phyloP scores from a whole-genome alignment of 1,140 invertebrate species.

The Platyscapa corneri region DNA sequence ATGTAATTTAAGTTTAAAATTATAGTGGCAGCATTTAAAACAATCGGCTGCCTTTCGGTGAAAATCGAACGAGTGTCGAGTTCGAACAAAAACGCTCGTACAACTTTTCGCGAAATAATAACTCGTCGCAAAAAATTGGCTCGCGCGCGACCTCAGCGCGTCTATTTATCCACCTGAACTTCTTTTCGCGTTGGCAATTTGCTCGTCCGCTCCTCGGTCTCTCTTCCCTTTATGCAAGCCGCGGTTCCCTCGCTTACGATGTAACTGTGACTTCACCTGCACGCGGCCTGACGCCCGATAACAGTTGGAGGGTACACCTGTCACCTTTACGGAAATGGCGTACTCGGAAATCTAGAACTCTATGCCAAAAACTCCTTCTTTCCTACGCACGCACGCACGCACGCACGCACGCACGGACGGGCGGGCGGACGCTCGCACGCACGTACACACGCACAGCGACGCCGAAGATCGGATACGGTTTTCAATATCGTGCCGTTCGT shows the following conservation, averaged over 20 bases:
- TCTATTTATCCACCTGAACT: not conserved
- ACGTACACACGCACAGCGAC: not conserved
- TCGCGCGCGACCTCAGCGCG: too few relatives aligned
- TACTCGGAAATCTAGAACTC: not conserved
- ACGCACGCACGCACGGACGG: not conserved
- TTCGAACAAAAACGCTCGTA: not conserved
- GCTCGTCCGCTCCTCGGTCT: not conserved
- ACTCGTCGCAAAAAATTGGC: not conserved
- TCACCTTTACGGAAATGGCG: constrained; percentile 26
- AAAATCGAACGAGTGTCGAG: too few relatives aligned
- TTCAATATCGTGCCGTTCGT: not conserved
- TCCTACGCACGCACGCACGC: not conserved
- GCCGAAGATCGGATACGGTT: not conserved
- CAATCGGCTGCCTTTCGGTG: too few relatives aligned
- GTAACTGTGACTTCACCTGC: constrained; percentile 27
- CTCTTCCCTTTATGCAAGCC: not conserved
- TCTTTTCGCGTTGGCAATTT: not conserved
- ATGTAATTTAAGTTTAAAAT: too few relatives aligned
- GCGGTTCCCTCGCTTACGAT: not conserved
- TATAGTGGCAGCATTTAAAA: too few relatives aligned
- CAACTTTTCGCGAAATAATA: not conserved
- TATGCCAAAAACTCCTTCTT: not conserved
- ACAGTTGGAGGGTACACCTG: constrained; percentile 37
- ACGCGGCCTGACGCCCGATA: constrained; percentile 14
- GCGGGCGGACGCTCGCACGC: not conserved